Conservation (phyloP, 1,140 invertebrate species). For the Phymorhynchus buccinoides region DNA sequence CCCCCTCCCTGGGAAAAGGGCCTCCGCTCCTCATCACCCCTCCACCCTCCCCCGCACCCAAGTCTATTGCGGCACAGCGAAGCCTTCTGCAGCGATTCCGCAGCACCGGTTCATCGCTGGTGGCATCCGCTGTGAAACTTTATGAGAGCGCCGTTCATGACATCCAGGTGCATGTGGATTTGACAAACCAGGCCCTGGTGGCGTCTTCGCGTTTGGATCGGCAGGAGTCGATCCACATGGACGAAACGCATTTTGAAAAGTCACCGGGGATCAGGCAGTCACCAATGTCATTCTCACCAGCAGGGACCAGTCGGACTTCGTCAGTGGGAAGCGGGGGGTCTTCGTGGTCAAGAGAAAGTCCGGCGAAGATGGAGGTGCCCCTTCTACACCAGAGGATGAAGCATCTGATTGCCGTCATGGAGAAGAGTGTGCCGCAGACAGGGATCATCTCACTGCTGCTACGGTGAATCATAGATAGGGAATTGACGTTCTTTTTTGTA, state of each 20-base stretch:
- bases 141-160: slow-evolving; percentile 12
- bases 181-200: slow-evolving; percentile 28
- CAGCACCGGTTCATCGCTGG: not conserved
- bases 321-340: slow-evolving; percentile 20
- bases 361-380: slow-evolving; percentile 36
- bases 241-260: slow-evolving; percentile 21
- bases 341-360: not conserved
- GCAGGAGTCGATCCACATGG: slow-evolving; percentile 35
- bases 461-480: slow-evolving; percentile 35
- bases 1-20: not conserved
- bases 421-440: slow-evolving; percentile 59
- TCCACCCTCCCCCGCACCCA: not conserved
- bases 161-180: slow-evolving; percentile 8
- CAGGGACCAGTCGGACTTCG: slow-evolving; percentile 28
- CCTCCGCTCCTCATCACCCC: not conserved
- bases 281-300: slow-evolving; percentile 23
- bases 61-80: not conserved
- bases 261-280: not conserved
- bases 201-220: slow-evolving; percentile 22
- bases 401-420: slow-evolving; percentile 57
- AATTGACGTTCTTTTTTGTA: not conserved
- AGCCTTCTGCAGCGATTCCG: slow-evolving; percentile 31
- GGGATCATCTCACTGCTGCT: slow-evolving; percentile 53
- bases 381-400: slow-evolving; percentile 60
- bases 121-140: slow-evolving; percentile 2